These are phyloP conservation scores for Oenanthe melanoleuca DNA, from an alignment of 2,113 vertebrate species.

Conservation along the genomic window DNA sequence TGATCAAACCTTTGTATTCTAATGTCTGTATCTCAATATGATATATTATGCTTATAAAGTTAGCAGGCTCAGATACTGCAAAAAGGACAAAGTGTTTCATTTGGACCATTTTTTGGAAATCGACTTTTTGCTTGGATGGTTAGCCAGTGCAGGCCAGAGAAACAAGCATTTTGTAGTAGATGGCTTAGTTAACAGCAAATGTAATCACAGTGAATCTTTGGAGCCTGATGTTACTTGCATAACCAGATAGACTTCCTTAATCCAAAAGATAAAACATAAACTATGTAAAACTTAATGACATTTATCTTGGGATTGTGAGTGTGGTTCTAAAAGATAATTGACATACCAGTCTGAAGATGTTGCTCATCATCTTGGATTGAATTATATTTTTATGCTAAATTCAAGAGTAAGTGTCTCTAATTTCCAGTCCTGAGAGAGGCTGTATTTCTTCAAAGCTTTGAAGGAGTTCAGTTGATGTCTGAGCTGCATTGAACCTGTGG, in stretches of 20 bases:
- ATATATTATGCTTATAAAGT: neutral
- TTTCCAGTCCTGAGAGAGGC: neutral
- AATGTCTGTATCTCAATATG: neutral
- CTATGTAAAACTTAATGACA: neutral
- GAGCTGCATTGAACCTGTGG: neutral
- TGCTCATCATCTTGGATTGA: neutral
- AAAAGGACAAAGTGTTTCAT: neutral
- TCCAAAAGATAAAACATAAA: neutral
- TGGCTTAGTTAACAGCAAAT: neutral
- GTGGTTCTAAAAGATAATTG: neutral
- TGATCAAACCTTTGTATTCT: neutral
- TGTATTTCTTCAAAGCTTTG: neutral
- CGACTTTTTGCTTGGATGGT: neutral
- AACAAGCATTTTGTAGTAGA: neutral
- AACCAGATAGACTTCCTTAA: neutral
- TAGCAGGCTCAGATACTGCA: neutral
- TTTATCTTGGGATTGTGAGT: neutral
- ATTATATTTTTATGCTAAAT: neutral
- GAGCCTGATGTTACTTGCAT: neutral
- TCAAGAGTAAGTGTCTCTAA: neutral
- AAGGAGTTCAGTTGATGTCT: neutral
- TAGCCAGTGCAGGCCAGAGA: neutral
- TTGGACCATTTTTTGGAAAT: neutral
- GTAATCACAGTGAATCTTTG: neutral
- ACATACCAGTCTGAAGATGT: neutral